Conservation (phyloP, 2,888 invertebrate genomes). For the Cerceris ruficornis region DNA sequence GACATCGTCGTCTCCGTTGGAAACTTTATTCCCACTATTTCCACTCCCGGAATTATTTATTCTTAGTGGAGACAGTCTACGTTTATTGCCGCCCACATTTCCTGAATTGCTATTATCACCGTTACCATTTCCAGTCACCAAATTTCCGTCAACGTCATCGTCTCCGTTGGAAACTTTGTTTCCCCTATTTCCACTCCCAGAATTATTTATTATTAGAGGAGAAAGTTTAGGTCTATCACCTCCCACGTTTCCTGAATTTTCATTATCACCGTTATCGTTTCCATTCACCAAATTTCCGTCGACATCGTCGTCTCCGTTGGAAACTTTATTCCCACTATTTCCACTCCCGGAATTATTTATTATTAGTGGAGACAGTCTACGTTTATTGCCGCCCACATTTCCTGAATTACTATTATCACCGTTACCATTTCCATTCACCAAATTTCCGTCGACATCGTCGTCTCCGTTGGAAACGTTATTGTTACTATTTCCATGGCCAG, state of each 20-base stretch:
- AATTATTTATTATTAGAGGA: conserved; percentile 7
- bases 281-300: conserved; percentile 42
- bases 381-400: too few species aligned
- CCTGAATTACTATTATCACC: too few species aligned
- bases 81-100: not conserved
- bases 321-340: not conserved
- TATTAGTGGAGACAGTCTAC: too few species aligned
- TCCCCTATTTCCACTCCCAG: not conserved
- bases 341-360: conserved; percentile 13
- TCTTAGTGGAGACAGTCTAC: not conserved
- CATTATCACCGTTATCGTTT: conserved; percentile 29
- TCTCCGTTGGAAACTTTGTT: conserved; percentile 7
- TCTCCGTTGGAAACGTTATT: too few species aligned
- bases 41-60: conserved; percentile 12
- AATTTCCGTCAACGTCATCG: conserved; percentile 25
- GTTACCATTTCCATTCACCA: too few species aligned
- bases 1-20: conserved; percentile 34
- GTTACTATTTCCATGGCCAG: not conserved
- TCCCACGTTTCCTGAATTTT: conserved; percentile 20
- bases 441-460: too few species aligned
- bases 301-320: conserved; percentile 4
- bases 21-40: conserved; percentile 5
- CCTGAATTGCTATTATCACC: conserved; percentile 24
- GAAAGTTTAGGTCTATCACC: not conserved
- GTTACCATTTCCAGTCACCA: conserved; percentile 42